Percentiles rank a stretch among this genome's conserved stretches.
phyloP scores from a whole-genome alignment of 2,113 vertebrate species.

The Pachypanchax playfairii region DNA sequence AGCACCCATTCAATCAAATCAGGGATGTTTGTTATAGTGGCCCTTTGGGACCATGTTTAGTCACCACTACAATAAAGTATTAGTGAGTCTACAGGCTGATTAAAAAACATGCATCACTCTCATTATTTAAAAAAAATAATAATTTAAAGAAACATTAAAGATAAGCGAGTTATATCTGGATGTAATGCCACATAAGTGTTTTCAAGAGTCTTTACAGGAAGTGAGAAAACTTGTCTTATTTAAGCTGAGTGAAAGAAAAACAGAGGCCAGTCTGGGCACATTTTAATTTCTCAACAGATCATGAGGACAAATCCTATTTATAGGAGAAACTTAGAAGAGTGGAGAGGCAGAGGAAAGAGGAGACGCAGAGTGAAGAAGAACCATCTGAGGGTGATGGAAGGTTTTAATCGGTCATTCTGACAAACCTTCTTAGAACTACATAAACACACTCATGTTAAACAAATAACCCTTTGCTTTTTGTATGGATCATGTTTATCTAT shows the following conservation, averaged over 20 bases:
- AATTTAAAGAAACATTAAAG: too few relatives aligned
- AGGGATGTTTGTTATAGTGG: too few relatives aligned
- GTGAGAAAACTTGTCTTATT: too few relatives aligned
- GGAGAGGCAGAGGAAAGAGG: constrained; percentile 1
- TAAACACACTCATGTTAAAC: constrained; percentile 31
- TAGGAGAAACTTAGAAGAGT: constrained; percentile 22
- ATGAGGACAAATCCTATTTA: constrained; percentile 75
- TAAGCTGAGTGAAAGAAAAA: constrained; percentile 55
- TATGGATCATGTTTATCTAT: constrained; percentile 22
- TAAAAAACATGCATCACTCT: too few relatives aligned
- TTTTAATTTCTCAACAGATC: constrained; percentile 74
- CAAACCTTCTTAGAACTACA: constrained; percentile 61
- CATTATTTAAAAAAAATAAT: too few relatives aligned
- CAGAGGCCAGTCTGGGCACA: constrained; percentile 50
- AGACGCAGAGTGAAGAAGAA: constrained; percentile 12
- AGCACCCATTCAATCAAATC: too few relatives aligned
- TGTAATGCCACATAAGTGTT: too few relatives aligned
- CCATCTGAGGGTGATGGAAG: constrained; percentile 50
- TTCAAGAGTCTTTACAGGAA: too few relatives aligned
- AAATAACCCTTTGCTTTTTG: constrained; percentile 40
- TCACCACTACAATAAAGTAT: too few relatives aligned
- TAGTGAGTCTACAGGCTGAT: not conserved
- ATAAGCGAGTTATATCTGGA: too few relatives aligned
- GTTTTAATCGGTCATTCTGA: constrained; percentile 67
- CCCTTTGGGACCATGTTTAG: not conserved